Conservation (phyloP, 2,888 invertebrate genomes). For the Druceiella hillmani region DNA sequence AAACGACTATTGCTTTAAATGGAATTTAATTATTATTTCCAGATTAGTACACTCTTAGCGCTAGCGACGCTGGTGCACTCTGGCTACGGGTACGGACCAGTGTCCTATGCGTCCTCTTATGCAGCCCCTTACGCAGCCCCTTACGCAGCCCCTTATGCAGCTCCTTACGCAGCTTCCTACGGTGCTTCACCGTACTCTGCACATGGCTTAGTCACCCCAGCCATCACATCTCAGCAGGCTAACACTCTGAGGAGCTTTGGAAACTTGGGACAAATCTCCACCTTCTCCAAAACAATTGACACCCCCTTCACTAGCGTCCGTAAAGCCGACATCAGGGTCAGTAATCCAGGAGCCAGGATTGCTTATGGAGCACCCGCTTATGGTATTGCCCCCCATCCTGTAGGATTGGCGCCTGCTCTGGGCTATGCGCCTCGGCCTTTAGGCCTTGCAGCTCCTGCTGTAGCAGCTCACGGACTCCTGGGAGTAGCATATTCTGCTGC, state of each 20-base stretch:
- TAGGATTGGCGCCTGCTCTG: no score
- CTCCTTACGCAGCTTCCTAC: no score
- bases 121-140: conserved; percentile 9
- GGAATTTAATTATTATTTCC: no score
- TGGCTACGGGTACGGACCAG: no score
- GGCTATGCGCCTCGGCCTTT: no score
- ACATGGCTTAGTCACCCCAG: conserved; percentile 20
- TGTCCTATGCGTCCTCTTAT: conserved; percentile 25
- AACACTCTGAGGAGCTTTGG: conserved; percentile 47
- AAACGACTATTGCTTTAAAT: no score
- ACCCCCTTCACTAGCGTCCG: conserved; percentile 55
- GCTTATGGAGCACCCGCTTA: conserved; percentile 20
- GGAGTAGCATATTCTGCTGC: conserved; percentile 13
- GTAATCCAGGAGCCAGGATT: conserved; percentile 38
- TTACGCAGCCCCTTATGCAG: no score
- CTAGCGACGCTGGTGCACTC: no score
- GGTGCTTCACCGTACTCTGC: conserved; percentile 14
- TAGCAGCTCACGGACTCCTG: conserved; percentile 6
- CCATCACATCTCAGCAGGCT: conserved; percentile 38
- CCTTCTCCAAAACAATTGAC: conserved; percentile 52
- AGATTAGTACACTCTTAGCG: no score
- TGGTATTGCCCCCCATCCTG: conserved; percentile 22
- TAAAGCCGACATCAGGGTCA: conserved; percentile 52
- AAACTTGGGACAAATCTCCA: conserved; percentile 51
- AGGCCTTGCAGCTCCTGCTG: no score